Evolutionary conservation across 1,140 invertebrate species (phyloP).

Genomic region (Cepaea nemoralis): DNA sequence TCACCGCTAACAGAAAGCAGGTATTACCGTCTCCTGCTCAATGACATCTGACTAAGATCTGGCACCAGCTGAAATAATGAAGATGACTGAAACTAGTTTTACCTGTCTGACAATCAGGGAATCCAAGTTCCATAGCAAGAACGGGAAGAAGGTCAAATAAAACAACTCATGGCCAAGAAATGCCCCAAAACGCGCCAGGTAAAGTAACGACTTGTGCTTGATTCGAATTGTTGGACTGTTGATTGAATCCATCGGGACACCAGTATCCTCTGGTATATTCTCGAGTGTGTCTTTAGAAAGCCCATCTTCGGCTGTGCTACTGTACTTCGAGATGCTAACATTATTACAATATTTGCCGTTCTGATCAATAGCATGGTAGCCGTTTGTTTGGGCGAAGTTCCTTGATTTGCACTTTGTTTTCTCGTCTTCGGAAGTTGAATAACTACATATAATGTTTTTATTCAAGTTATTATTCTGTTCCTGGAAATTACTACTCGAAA

Average conservation of each 20-base stretch:
- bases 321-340: neutral
- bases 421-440: neutral
- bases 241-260: neutral
- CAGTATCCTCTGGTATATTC: neutral
- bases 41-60: no score
- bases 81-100: no score
- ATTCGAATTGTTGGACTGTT: conserved; percentile 68
- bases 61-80: no score
- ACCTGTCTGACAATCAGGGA: conserved; percentile 70
- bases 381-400: neutral
- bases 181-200: conserved; percentile 86
- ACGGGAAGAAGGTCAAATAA: conserved; percentile 80
- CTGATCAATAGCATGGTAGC: neutral
- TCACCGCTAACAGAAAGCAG: no score
- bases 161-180: conserved; percentile 90
- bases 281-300: no score
- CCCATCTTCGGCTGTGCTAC: neutral
- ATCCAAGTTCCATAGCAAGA: conserved; percentile 90
- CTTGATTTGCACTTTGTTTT: neutral
- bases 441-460: neutral
- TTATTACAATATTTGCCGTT: neutral
- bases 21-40: no score
- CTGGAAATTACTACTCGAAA: neutral
- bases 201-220: conserved; percentile 86
- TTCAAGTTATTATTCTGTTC: neutral